Evolutionary conservation across 2,113 vertebrate genomes (phyloP).

Genomic region (Myotis yumanensis): DNA sequence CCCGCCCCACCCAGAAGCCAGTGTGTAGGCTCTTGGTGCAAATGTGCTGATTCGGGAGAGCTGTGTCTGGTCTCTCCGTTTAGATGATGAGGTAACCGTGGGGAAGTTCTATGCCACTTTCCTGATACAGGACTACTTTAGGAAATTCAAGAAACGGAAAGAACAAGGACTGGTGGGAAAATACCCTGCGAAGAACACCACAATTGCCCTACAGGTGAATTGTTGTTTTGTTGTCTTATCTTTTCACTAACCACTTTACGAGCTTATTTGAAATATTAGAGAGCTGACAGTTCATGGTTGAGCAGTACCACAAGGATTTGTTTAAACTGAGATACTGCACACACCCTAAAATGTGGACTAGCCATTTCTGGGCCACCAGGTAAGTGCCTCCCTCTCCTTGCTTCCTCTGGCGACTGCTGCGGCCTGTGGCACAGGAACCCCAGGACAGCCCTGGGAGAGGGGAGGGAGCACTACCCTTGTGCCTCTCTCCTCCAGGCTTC

Average conservation of each 20-base stretch:
- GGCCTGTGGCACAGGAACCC: neutral
- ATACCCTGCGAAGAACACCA: slow-evolving; percentile 96
- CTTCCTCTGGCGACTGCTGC: slow-evolving; percentile 46
- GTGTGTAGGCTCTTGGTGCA: slow-evolving; percentile 83
- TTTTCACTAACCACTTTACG: slow-evolving; percentile 82
- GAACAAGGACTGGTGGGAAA: slow-evolving; percentile 99
- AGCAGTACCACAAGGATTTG: slow-evolving; percentile 83
- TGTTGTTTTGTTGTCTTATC: slow-evolving; percentile 71
- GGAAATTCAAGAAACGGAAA: slow-evolving; percentile 99
- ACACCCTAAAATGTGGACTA: slow-evolving; percentile 78
- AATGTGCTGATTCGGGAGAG: slow-evolving; percentile 94
- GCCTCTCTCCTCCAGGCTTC: neutral
- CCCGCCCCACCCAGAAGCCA: slow-evolving; percentile 72
- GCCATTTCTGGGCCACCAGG: slow-evolving; percentile 79
- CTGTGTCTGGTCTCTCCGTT: slow-evolving; percentile 99
- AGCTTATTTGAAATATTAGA: slow-evolving; percentile 85
- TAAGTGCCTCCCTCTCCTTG: slow-evolving; percentile 80
- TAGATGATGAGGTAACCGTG: slow-evolving; percentile 99
- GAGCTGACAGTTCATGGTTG: slow-evolving; percentile 83
- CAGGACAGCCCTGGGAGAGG: neutral
- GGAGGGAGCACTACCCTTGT: neutral
- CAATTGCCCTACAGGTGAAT: slow-evolving; percentile 98
- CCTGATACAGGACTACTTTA: slow-evolving; percentile 99
- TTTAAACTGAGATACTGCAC: slow-evolving; percentile 81
- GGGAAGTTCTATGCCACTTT: slow-evolving; percentile 99